Evolutionary conservation across 2,888 invertebrate genomes (phyloP), one percentile per base, ranked within the genome.

Genomic region (Calameuta idolon): DNA sequence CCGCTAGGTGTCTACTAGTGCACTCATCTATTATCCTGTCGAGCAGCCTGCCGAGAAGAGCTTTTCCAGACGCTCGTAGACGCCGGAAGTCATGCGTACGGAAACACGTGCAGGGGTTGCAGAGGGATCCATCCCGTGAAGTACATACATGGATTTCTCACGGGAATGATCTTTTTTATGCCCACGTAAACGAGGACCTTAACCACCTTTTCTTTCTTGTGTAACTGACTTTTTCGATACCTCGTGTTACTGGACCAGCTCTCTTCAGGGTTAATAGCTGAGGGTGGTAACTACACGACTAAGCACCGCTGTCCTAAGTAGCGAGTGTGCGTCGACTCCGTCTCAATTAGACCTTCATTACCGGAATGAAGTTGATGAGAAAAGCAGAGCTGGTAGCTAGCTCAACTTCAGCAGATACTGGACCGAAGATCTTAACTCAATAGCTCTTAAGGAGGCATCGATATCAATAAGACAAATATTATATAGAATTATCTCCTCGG

Each of bases 271-370:
- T 55, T 55, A 15, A 55, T 23, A 23, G 55, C 55, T 55, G 23
- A 9, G 55, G 23, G 55, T 15, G 9, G 55, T 55, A 55, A 55
- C 55, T 55, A 55, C 23, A 55, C 23, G 55, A 55, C 23, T 55
- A 55, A 23, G 55, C 55, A 55, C 55, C 9, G 9, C 23, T 15
- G 55, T 23, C 55, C 55, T 71, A 12, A 71, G 71, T 71, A 71
- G 33, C 71, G 71, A 33, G 76, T 73, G 76, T 76, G 73, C 68
- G 11, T 31, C 31, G 68, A 74, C 68, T 77, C 69, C 40, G 71
- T 77, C 74, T 77, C 76, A 77, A 68, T 77, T 73, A 74, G 74
- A 55, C 73, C 74, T 77, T 74, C 40, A 73, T 77, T 73, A 74
- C 40, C 23, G 31, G 76, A 77, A 74, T 55, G 30, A 77, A 74